Evolutionary conservation across 1,140 invertebrate genomes (phyloP), one percentile per base, ranked within the genome.

Genomic region (Camponotus vicinus): DNA sequence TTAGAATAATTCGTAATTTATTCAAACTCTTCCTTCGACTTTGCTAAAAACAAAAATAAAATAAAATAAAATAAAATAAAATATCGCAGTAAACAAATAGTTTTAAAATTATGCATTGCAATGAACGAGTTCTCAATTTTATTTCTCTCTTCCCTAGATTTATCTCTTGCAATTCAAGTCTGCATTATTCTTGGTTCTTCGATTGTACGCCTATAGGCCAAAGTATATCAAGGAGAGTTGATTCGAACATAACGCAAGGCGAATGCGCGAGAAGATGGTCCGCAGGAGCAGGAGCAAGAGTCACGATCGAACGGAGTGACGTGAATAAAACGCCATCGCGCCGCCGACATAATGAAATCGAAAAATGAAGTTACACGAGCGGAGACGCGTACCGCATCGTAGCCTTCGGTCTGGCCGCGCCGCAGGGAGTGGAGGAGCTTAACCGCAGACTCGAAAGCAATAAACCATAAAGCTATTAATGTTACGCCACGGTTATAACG

Each of bases 401-500:
- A 71, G 64, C 71, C 63, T 77, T 88, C 77, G 69, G 71, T 18
- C 49, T 9, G 21, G 87, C 71, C 77, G 86, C 92, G 86, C 87
- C 71, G 75, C 89, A 89, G 91, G 88, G 92, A 91, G 90, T 86
- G 73, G 66, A 92, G 92, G 84, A 93, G 91, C 91, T 91, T 89
- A 90, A 93, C 91, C 92, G 90, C 90, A 91, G 91, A 91, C 92
- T 91, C 91, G 85, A 93, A 92, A 91, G 92, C 93, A 91, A 93
- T 94, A 94, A 94, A 94, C 92, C 92, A 91, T 92, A 92, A 93
- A 93, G 92, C 92, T 94, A 93, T 94, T 94, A 94, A 94, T 94
- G 92, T 92, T 92, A 91, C 89, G 92, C 91, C 78, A 88, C 86
- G 85, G 88, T 89, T 90, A 89, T 91, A 92, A 91, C 88, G 88